Conservation (phyloP, 2,888 invertebrate genomes). For the Drosophila meridionalis region DNA sequence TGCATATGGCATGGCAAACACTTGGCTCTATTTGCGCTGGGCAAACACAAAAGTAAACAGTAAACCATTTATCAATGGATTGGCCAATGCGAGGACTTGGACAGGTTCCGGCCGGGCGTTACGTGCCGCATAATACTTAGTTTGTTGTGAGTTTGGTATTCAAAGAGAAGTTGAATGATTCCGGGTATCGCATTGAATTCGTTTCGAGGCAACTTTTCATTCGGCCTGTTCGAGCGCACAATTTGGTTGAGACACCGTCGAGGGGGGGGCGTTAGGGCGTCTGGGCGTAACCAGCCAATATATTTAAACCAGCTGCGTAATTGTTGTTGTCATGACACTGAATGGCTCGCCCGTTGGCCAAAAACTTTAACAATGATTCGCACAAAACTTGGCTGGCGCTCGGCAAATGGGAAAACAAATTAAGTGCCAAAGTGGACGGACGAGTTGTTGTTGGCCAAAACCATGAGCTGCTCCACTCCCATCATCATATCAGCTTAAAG, state of each 20-base stretch:
- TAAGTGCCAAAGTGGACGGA: slow-evolving; percentile 31
- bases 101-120: slow-evolving; percentile 1
- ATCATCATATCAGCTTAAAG: slow-evolving; percentile 11
- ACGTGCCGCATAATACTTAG: neutral
- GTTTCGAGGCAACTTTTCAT: slow-evolving; percentile 7
- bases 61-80: slow-evolving; percentile 14
- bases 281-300: neutral
- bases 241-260: no score
- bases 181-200: neutral
- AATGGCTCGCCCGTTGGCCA: neutral
- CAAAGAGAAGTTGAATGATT: neutral
- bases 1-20: neutral
- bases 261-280: neutral
- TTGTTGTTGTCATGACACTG: slow-evolving; percentile 42
- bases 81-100: neutral
- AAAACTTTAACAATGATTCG: slow-evolving; percentile 38
- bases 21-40: slow-evolving; percentile 8
- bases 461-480: neutral
- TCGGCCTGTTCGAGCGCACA: no score
- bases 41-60: slow-evolving; percentile 9
- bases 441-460: slow-evolving; percentile 1
- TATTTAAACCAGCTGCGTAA: slow-evolving; percentile 31
- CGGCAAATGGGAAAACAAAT: slow-evolving; percentile 46
- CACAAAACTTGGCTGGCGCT: slow-evolving; percentile 21
- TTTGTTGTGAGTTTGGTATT: neutral